These are phyloP conservation scores for Pseudachorutes palmiensis DNA, from an alignment of 1,140 invertebrate genomes.

Conservation along the genomic window DNA sequence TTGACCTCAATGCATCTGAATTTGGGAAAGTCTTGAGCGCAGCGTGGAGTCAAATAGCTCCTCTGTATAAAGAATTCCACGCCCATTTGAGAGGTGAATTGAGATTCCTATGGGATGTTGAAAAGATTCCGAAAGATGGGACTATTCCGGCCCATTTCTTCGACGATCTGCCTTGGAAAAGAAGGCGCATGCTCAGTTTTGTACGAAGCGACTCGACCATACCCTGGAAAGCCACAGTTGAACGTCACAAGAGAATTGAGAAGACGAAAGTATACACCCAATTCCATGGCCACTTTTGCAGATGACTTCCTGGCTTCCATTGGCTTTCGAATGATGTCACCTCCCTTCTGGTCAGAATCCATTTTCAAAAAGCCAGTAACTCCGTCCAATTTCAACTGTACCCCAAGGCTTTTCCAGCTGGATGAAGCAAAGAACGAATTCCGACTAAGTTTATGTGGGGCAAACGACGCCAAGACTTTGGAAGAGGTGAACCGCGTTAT, in stretches of 20 bases:
- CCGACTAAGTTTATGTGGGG: neutral
- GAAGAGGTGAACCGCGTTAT: neutral
- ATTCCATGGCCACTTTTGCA: neutral
- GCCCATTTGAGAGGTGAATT: neutral
- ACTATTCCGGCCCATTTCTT: neutral
- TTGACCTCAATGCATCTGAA: neutral
- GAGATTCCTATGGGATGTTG: neutral
- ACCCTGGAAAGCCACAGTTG: neutral
- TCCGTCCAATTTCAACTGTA: neutral
- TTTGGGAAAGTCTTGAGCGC: neutral
- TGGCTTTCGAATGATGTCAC: neutral
- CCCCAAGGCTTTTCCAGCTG: neutral
- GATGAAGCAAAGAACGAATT: neutral
- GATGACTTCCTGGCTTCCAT: neutral
- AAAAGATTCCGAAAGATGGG: neutral
- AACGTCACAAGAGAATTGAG: neutral
- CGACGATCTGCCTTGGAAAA: neutral
- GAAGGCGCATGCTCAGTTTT: neutral
- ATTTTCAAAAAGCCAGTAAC: neutral
- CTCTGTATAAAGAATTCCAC: neutral
- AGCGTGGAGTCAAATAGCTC: neutral
- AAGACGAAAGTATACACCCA: neutral
- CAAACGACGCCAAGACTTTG: neutral
- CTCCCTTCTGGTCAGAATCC: constrained; percentile 10
- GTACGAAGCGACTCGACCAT: neutral